Conservation (phyloP, 2,888 invertebrate genomes). For the Drosophila nr. perissopoda region DNA sequence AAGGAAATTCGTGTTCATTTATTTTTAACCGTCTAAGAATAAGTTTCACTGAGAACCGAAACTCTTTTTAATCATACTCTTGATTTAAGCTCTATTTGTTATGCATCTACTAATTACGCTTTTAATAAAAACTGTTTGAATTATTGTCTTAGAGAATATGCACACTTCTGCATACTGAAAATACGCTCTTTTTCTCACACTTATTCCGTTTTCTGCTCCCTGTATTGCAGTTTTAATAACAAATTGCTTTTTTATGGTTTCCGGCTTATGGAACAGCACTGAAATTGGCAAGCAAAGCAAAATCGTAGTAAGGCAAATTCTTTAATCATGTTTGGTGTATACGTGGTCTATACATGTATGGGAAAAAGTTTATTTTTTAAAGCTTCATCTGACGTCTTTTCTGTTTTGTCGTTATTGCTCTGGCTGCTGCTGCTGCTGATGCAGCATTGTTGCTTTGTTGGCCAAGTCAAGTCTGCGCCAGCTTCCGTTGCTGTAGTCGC, state of each 20-base stretch:
- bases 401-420: conserved; percentile 28
- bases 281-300: conserved; percentile 71
- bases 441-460: conserved; percentile 64
- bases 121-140: not conserved
- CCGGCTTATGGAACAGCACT: conserved; percentile 70
- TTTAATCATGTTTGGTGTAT: conserved; percentile 68
- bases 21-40: not conserved
- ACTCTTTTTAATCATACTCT: not conserved
- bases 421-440: conserved; percentile 32
- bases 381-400: conserved; percentile 41
- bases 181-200: conserved; percentile 1
- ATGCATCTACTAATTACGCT: not conserved
- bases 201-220: conserved; percentile 19
- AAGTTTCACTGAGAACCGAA: not conserved
- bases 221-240: conserved; percentile 75
- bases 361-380: conserved; percentile 45
- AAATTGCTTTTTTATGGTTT: conserved; percentile 79
- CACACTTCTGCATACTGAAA: conserved; percentile 9
- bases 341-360: not conserved
- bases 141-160: conserved; percentile 16
- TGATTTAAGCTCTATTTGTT: not conserved
- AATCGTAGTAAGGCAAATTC: conserved; percentile 50
- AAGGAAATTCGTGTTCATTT: not conserved
- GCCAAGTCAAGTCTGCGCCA: conserved; percentile 75
- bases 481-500: conserved; percentile 62